Conservation (phyloP, 1,140 invertebrate species). For the Macrobrachium rosenbergii region DNA sequence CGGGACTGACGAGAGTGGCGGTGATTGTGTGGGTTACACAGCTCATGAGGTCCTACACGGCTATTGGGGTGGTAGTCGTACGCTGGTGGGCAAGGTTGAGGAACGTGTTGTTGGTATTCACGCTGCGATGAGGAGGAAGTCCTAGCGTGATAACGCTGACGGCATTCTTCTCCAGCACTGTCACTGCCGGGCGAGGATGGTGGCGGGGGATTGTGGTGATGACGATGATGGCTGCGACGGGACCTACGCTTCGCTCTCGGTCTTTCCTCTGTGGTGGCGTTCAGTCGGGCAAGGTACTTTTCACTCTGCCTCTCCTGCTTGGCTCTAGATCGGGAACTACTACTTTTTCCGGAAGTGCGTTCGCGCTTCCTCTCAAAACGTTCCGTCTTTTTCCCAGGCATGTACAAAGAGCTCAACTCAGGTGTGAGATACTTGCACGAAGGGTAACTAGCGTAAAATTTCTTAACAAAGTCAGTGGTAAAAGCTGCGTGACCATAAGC, state of each 20-base stretch:
- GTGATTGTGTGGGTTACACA: neutral
- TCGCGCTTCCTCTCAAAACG: constrained; percentile 43
- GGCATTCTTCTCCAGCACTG: constrained; percentile 30
- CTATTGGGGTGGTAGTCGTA: neutral
- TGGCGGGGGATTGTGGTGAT: constrained; percentile 29
- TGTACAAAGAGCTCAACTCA: constrained; percentile 72
- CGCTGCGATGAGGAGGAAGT: neutral
- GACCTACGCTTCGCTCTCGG: constrained; percentile 52
- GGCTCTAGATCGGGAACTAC: constrained; percentile 48
- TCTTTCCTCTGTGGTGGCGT: constrained; percentile 54
- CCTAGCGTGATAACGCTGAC: neutral
- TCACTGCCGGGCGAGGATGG: constrained; percentile 41
- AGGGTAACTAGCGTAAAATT: constrained; percentile 80
- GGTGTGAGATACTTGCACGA: constrained; percentile 77
- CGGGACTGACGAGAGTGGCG: constrained; percentile 3
- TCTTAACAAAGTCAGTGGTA: constrained; percentile 79
- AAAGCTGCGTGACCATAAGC: constrained; percentile 73
- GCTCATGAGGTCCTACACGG: too few species aligned
- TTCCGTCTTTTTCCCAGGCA: constrained; percentile 62
- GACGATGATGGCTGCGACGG: constrained; percentile 28
- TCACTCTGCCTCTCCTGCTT: constrained; percentile 65
- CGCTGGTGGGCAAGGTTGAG: constrained; percentile 26
- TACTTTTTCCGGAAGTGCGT: constrained; percentile 64
- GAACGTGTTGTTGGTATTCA: neutral
- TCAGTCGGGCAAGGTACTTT: constrained; percentile 65